phyloP scores from a whole-genome alignment of 2,888 invertebrate species.

The Caenorhabditis angaria region DNA sequence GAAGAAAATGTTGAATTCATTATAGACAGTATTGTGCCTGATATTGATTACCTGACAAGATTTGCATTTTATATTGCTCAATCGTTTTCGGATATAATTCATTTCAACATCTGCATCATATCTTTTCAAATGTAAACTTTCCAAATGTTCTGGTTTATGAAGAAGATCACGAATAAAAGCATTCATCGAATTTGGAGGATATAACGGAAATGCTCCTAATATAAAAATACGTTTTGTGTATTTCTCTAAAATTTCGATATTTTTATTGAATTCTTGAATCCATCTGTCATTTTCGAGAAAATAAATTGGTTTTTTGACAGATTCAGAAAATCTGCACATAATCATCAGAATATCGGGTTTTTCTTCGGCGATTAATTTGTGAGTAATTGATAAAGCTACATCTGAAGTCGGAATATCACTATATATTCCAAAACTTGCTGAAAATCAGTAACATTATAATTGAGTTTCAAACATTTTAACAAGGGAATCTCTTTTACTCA shows the following conservation, averaged over 20 bases:
- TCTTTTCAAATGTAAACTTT: background rate
- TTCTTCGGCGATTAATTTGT: conserved; percentile 7
- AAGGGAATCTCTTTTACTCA: too few relatives aligned
- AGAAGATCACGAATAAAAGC: background rate
- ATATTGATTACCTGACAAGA: background rate
- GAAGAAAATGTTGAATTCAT: too few relatives aligned
- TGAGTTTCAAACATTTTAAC: too few relatives aligned
- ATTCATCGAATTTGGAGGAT: background rate
- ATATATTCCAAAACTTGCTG: background rate
- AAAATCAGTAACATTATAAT: background rate
- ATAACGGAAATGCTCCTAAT: conserved; percentile 4
- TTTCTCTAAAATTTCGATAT: conserved; percentile 12
- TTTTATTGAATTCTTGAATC: conserved; percentile 11
- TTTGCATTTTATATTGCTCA: background rate
- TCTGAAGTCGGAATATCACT: conserved; percentile 1
- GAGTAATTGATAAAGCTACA: conserved; percentile 8
- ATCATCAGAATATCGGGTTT: conserved; percentile 28
- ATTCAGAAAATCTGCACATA: conserved; percentile 12
- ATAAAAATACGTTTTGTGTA: conserved; percentile 3
- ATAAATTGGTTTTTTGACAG: background rate
- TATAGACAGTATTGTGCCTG: too few relatives aligned
- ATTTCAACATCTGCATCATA: background rate
- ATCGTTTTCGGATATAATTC: background rate
- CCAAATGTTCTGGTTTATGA: background rate
- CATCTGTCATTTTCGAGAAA: conserved; percentile 7